Percentiles rank a stretch among this genome's conserved stretches.
Conservation (phyloP, 1,140 invertebrate species). For the Planococcus citri region DNA sequence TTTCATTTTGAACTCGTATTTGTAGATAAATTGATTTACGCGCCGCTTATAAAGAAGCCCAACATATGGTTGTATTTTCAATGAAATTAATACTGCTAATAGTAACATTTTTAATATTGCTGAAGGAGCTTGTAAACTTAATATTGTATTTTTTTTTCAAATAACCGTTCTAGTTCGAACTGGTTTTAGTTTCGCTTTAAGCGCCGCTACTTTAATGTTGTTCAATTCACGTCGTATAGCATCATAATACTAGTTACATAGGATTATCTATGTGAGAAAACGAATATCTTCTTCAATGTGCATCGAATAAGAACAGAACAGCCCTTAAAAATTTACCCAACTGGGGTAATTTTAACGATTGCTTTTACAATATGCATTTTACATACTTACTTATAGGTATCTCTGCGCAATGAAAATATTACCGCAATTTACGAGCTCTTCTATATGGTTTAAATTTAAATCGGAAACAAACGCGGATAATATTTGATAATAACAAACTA, state of each 20-base stretch:
- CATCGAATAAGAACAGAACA: too few species aligned
- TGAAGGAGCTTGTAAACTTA: not conserved
- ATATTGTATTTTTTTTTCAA: not conserved
- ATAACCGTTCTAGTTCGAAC: not conserved
- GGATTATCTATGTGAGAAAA: too few species aligned
- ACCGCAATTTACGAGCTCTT: not conserved
- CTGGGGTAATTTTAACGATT: not conserved
- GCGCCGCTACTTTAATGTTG: not conserved
- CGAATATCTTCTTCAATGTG: too few species aligned
- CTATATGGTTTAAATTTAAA: not conserved
- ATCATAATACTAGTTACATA: too few species aligned
- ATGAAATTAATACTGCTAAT: not conserved
- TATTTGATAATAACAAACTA: not conserved
- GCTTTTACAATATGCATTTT: too few species aligned
- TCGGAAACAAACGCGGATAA: not conserved
- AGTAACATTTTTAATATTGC: not conserved
- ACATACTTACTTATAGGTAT: too few species aligned
- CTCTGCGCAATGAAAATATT: too few species aligned
- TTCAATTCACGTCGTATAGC: not conserved
- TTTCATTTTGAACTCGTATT: not conserved
- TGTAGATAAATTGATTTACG: not conserved
- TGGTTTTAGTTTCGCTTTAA: not conserved
- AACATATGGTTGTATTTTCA: constrained; percentile 1
- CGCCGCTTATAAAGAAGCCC: not conserved
- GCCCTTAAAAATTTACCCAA: not conserved